These are phyloP conservation scores for Frankliniella intonsa DNA, from an alignment of 2,888 invertebrate genomes.

Conservation along the genomic window DNA sequence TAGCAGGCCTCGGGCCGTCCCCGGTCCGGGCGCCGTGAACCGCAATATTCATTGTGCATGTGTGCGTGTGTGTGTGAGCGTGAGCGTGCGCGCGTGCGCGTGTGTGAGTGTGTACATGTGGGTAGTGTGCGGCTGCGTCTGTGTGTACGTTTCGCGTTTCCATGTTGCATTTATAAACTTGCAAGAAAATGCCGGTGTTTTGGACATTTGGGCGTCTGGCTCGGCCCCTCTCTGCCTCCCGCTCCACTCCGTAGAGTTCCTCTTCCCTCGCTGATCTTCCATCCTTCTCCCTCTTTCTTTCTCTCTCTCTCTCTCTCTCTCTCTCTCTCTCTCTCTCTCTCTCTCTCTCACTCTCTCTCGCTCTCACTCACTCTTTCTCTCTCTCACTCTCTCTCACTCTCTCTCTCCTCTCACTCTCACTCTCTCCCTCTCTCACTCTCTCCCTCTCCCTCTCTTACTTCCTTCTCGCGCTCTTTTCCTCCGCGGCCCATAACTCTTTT, in stretches of 20 bases:
- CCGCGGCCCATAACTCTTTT: neutral
- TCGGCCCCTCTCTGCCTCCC: neutral
- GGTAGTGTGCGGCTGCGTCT: neutral
- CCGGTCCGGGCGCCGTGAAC: neutral
- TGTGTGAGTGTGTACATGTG: neutral
- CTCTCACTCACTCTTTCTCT: too few relatives aligned
- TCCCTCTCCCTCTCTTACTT: neutral
- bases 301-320: too few relatives aligned
- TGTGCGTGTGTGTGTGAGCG: neutral
- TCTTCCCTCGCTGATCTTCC: too few relatives aligned
- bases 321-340: too few relatives aligned
- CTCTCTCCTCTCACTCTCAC: neutral
- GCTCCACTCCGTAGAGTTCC: neutral
- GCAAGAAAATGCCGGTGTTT: too few relatives aligned
- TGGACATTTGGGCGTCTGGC: neutral
- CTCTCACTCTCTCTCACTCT: too few relatives aligned
- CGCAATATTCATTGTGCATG: slow-evolving; percentile 5
- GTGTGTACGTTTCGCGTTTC: neutral
- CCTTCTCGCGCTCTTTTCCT: neutral
- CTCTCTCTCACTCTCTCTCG: too few relatives aligned
- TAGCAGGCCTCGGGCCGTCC: neutral
- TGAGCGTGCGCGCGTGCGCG: neutral
- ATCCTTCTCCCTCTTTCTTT: too few relatives aligned
- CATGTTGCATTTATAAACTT: neutral
- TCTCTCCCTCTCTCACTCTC: neutral